A percentile compares a stretch with the other conserved stretches of the same genome.
phyloP scores from a whole-genome alignment of 2,113 vertebrate species.

The Pedetes capensis region DNA sequence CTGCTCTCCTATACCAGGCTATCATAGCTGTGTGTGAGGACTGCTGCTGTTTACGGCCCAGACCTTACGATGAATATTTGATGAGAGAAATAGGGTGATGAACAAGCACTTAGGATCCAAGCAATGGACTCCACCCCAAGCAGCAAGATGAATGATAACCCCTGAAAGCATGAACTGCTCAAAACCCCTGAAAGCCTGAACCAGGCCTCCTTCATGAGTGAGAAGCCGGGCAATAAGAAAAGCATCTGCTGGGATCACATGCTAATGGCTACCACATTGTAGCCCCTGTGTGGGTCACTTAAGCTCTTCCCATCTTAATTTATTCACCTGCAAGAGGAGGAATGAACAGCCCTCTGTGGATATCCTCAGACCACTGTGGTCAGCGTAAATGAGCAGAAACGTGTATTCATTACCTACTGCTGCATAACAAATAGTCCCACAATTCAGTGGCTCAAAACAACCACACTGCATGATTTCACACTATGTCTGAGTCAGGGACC shows the following conservation, averaged over 20 bases:
- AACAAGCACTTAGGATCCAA: conserved; percentile 2
- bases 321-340: not conserved
- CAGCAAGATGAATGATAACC: not conserved
- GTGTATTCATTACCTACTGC: not conserved
- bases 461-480: fast-evolving
- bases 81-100: not conserved
- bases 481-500: too few species aligned
- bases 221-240: fast-evolving
- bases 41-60: fast-evolving
- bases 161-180: not conserved
- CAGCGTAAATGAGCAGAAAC: not conserved
- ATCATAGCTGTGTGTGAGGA: fast-evolving
- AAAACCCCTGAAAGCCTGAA: not conserved
- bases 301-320: not conserved
- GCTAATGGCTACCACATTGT: not conserved
- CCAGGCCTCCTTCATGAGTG: not conserved
- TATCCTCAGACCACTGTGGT: not conserved
- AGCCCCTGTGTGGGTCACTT: not conserved
- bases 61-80: not conserved
- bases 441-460: not conserved
- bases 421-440: not conserved
- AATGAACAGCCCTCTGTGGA: not conserved
- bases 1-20: fast-evolving
- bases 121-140: not conserved
- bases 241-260: not conserved